phyloP scores from a whole-genome alignment of 1,140 invertebrate genomes.

The Vanessa tameamea region DNA sequence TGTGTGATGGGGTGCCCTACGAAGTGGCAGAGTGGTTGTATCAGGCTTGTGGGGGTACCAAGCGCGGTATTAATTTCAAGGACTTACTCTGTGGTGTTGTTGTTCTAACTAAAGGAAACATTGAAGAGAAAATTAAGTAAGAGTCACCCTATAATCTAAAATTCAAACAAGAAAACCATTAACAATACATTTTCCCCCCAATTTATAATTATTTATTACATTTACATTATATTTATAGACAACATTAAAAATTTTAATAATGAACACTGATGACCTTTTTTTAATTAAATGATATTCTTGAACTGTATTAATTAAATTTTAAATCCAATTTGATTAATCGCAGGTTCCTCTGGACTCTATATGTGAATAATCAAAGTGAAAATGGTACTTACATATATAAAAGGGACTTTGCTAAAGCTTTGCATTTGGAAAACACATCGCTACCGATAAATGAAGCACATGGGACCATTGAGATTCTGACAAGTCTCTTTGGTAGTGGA shows the following conservation, averaged over 20 bases:
- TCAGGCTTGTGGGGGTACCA: constrained; percentile 89
- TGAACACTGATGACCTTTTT: too few species aligned
- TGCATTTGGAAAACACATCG: constrained; percentile 82
- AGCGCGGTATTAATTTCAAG: constrained; percentile 90
- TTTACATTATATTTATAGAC: too few species aligned
- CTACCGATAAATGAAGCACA: constrained; percentile 55
- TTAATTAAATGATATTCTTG: too few species aligned
- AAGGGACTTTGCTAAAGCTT: constrained; percentile 86
- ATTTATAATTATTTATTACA: background rate
- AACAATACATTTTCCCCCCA: background rate
- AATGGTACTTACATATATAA: constrained; percentile 87
- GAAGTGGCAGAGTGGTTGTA: constrained; percentile 90
- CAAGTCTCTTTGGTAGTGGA: constrained; percentile 79
- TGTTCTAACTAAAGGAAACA: constrained; percentile 89
- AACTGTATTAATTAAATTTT: background rate
- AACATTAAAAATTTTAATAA: too few species aligned
- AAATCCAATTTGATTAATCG: constrained; percentile 37
- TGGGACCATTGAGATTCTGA: constrained; percentile 71
- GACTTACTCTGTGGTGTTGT: constrained; percentile 92
- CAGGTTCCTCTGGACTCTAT: constrained; percentile 92
- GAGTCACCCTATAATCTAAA: constrained; percentile 42
- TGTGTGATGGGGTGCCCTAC: constrained; percentile 90
- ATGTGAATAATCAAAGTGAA: constrained; percentile 91
- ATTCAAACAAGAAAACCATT: background rate
- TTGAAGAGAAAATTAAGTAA: constrained; percentile 93